Conservation (phyloP, 2,888 invertebrate species). For the Lapara coniferarum region DNA sequence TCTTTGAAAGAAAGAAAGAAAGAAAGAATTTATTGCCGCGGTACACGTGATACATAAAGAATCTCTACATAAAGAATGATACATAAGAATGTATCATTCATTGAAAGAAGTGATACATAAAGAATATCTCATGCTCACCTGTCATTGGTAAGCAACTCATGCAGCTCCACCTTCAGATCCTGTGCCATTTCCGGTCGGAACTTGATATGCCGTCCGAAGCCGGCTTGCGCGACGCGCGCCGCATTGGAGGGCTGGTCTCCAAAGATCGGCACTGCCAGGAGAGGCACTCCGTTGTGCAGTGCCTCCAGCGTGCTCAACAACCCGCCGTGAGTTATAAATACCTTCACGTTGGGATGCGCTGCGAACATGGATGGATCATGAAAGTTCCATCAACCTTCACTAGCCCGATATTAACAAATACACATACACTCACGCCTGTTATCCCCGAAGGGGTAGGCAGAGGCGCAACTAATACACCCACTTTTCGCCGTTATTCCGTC, state of each 20-base stretch:
- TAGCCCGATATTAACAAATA: neutral
- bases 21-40: too few relatives aligned
- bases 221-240: slow-evolving; percentile 43
- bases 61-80: too few relatives aligned
- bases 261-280: slow-evolving; percentile 61
- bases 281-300: slow-evolving; percentile 55
- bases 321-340: slow-evolving; percentile 60
- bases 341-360: slow-evolving; percentile 54
- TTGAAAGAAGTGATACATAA: too few relatives aligned
- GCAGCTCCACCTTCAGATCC: slow-evolving; percentile 45
- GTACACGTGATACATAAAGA: too few relatives aligned
- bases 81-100: too few relatives aligned
- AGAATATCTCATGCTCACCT: slow-evolving; percentile 46
- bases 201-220: slow-evolving; percentile 49
- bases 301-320: slow-evolving; percentile 56
- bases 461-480: too few relatives aligned
- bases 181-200: slow-evolving; percentile 46
- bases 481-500: too few relatives aligned
- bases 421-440: too few relatives aligned
- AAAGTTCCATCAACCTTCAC: neutral
- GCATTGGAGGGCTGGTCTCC: slow-evolving; percentile 67
- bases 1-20: too few relatives aligned
- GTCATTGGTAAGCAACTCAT: slow-evolving; percentile 52
- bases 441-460: too few relatives aligned
- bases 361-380: slow-evolving; percentile 17